Evolutionary conservation across 2,113 vertebrate species (phyloP), one percentile per base, ranked within the genome.

Genomic region (Chunga burmeisteri): DNA sequence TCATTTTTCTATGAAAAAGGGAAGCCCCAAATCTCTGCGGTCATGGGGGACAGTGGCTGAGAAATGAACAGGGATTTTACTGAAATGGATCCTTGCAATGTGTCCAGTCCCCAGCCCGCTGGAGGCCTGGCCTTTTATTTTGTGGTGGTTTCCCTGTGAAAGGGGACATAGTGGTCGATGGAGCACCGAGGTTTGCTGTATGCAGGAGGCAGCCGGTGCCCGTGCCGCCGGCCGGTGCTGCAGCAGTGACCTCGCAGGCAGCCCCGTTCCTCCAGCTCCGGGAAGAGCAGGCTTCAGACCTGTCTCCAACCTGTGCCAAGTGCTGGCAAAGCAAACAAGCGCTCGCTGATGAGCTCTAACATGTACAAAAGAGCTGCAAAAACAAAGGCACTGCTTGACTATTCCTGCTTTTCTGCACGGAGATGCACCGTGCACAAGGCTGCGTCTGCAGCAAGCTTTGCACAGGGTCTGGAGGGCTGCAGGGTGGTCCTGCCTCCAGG

Each of bases 261-360:
- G 10, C 19, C 29, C 56, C 2, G 1, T 53, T 53, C 34, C 29
- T 34, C 40, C 42, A 40, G 77, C 19, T 56, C n/a, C 2, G 8
- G 32, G 52, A 52, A n/a, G 13, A 47, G n/a, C 10, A 42, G 25
- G 7, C 29, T 52, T 59, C 52, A 6, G 18, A 42, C 20, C 32
- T 2, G 1, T 9, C 36, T 42, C 46, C 2, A 6, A 36, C 27
- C 61, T 34, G 17, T 21, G 47, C 26, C 27, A 8, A 36, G 40
- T 6, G 3, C 2, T 1, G 22, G 34, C 49, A 27, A 9, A 61
- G 56, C 34, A 12, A 27, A 13, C 22, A 13, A 13, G 29, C 4
- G 3, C 56, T 32, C 1, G 0, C 38, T 25, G n/a, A 30, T 34
- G 47, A 16, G 38, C 40, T 47, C 29, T 29, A 38, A 18, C 0